Conservation (phyloP, 2,113 vertebrate genomes). For the Myrmophylax atrothorax region DNA sequence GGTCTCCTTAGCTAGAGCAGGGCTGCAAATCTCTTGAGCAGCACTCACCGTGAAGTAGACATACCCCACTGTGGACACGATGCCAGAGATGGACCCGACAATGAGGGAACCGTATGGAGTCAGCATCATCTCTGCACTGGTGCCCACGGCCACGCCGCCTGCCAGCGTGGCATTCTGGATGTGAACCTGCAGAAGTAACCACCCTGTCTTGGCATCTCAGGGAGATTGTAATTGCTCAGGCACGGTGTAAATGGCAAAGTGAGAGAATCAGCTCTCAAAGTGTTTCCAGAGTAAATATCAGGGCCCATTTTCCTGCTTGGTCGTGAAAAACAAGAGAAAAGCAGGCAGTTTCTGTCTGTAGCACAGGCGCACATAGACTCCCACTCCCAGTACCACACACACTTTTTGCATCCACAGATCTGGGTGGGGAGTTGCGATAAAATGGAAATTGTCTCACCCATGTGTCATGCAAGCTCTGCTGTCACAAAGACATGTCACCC, state of each 20-base stretch:
- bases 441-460: slow-evolving; percentile 65
- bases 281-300: neutral
- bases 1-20: neutral
- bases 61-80: slow-evolving; percentile 89
- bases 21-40: neutral
- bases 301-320: slow-evolving; percentile 14
- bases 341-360: slow-evolving; percentile 43
- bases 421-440: slow-evolving; percentile 45
- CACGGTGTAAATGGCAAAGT: neutral
- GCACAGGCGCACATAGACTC: slow-evolving; percentile 49
- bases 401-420: slow-evolving; percentile 29
- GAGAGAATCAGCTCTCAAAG: neutral
- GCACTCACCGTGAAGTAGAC: slow-evolving; percentile 85
- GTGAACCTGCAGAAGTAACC: slow-evolving; percentile 83
- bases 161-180: slow-evolving; percentile 94
- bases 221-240: neutral
- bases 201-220: neutral
- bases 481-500: slow-evolving; percentile 53
- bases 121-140: slow-evolving; percentile 92
- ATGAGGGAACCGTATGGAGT: slow-evolving; percentile 89
- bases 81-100: slow-evolving; percentile 86
- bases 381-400: slow-evolving; percentile 56
- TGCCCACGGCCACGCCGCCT: slow-evolving; percentile 91
- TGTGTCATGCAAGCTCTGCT: slow-evolving; percentile 58
- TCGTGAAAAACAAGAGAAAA: slow-evolving; percentile 46